phyloP scores from a whole-genome alignment of 2,888 invertebrate species.

The Tenthredo distinguenda region DNA sequence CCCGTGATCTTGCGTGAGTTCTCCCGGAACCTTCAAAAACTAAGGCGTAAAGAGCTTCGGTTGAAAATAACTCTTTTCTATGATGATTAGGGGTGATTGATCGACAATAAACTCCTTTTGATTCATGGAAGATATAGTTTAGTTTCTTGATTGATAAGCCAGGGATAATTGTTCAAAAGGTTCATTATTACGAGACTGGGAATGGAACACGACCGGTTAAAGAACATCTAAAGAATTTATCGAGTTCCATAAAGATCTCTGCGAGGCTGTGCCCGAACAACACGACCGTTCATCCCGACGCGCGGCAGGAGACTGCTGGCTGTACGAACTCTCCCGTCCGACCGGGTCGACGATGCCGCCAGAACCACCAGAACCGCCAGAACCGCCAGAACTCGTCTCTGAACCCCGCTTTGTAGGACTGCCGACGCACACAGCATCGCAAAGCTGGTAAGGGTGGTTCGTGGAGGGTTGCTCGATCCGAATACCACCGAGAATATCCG shows the following conservation, averaged over 20 bases:
- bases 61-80: background rate
- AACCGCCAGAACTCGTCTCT: slow-evolving; percentile 37
- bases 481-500: slow-evolving; percentile 38
- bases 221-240: slow-evolving; percentile 10
- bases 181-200: background rate
- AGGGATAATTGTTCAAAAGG: background rate
- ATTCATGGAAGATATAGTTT: background rate
- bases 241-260: slow-evolving; percentile 14
- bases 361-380: slow-evolving; percentile 39
- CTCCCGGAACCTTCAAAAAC: background rate
- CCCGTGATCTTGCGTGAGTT: slow-evolving; percentile 25
- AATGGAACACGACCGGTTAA: slow-evolving; percentile 25
- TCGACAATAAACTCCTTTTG: background rate
- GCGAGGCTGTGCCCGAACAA: slow-evolving; percentile 40
- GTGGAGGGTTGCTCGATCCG: slow-evolving; percentile 44
- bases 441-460: slow-evolving; percentile 29
- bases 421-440: slow-evolving; percentile 48
- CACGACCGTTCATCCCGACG: slow-evolving; percentile 51
- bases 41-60: background rate
- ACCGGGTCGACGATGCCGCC: slow-evolving; percentile 51
- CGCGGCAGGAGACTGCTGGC: slow-evolving; percentile 51
- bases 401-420: slow-evolving; percentile 35
- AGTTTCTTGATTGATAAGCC: background rate
- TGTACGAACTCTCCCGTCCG: slow-evolving; percentile 48
- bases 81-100: background rate